Conservation (phyloP, 2,113 vertebrate genomes). For the Crotalus tigris region DNA sequence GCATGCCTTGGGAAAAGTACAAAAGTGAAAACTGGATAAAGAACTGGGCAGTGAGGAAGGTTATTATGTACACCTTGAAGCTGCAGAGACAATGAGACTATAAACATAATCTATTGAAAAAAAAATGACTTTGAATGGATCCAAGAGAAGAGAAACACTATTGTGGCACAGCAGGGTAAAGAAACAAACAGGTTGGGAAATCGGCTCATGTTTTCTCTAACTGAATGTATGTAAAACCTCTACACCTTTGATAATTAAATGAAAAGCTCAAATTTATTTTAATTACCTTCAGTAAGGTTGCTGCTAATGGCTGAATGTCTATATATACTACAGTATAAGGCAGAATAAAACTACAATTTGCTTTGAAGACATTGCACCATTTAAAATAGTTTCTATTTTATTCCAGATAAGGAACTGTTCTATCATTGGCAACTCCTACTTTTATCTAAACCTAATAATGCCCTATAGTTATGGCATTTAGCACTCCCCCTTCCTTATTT, state of each 20-base stretch:
- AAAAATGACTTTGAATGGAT: neutral
- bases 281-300: neutral
- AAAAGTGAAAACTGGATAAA: neutral
- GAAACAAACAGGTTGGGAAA: neutral
- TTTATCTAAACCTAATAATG: neutral
- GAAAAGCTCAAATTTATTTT: neutral
- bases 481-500: neutral
- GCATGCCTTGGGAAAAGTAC: neutral
- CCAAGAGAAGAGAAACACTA: neutral
- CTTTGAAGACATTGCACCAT: conserved; percentile 4
- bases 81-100: neutral
- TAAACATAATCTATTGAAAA: neutral
- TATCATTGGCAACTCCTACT: neutral
- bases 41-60: neutral
- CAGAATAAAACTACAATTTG: neutral
- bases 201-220: neutral
- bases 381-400: neutral
- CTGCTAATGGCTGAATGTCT: neutral
- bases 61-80: neutral
- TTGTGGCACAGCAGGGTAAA: neutral
- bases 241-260: neutral
- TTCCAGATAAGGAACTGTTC: neutral
- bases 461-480: neutral
- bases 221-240: neutral
- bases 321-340: neutral